These are phyloP conservation scores for Amphibalanus amphitrite DNA, from an alignment of 1,140 invertebrate genomes.

Conservation along the genomic window DNA sequence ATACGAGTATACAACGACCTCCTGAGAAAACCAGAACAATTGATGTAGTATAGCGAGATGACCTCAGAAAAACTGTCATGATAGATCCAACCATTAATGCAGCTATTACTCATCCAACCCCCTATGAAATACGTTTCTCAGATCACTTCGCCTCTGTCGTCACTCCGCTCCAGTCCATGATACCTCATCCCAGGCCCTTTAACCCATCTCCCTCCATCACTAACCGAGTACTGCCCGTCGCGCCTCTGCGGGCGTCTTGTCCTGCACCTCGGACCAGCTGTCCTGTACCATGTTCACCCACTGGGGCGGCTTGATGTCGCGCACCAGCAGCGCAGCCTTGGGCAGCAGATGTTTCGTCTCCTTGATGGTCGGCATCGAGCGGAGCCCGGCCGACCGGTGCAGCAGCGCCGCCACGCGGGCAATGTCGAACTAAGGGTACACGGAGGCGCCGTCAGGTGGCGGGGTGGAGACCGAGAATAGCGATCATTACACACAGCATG, in stretches of 20 bases:
- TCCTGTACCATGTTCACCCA: conserved; percentile 77
- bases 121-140: too few species aligned
- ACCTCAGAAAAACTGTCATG: too few species aligned
- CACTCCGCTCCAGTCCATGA: too few species aligned
- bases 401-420: conserved; percentile 71
- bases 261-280: conserved; percentile 48
- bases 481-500: conserved; percentile 5
- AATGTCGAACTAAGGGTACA: conserved; percentile 49
- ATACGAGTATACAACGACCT: too few species aligned
- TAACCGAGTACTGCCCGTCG: conserved; percentile 46
- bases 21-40: too few species aligned
- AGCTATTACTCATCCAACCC: too few species aligned
- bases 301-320: conserved; percentile 67
- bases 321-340: conserved; percentile 63
- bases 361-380: conserved; percentile 59
- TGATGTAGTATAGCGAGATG: too few species aligned
- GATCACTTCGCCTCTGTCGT: too few species aligned
- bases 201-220: conserved; percentile 8
- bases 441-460: too few species aligned
- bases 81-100: not conserved
- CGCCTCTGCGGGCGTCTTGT: conserved; percentile 34
- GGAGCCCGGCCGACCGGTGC: conserved; percentile 74
- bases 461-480: too few species aligned
- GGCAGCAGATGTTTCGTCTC: conserved; percentile 80
- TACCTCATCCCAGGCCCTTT: not conserved